A percentile compares a stretch with the other conserved stretches of the same genome.
phyloP scores from a whole-genome alignment of 2,113 vertebrate genomes.

The Xyliphius kryptos region DNA sequence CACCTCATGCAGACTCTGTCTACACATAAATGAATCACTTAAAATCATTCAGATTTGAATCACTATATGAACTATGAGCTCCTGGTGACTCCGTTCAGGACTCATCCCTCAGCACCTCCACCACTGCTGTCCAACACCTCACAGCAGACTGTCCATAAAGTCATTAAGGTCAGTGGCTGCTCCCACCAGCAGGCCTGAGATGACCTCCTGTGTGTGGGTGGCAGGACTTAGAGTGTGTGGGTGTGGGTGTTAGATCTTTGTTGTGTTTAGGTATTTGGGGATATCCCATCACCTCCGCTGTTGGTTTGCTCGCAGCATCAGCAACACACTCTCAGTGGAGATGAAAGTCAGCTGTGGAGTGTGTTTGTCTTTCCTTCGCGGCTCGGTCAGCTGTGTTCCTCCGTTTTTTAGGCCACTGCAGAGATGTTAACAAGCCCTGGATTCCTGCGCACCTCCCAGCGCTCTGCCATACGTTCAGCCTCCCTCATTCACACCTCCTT shows the following conservation, averaged over 20 bases:
- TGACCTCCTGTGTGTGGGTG: slow-evolving; percentile 66
- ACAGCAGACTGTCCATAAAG: too few relatives aligned
- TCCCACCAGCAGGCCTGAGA: slow-evolving; percentile 61
- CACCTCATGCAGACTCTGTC: too few relatives aligned
- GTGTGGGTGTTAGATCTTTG: slow-evolving; percentile 62
- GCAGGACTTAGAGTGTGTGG: slow-evolving; percentile 45
- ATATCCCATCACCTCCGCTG: slow-evolving; percentile 71
- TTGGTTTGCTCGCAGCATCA: slow-evolving; percentile 54
- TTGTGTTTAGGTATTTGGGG: slow-evolving; percentile 72
- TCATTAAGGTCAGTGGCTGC: too few relatives aligned
- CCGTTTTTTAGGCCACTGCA: slow-evolving; percentile 59
- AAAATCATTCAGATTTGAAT: too few relatives aligned
- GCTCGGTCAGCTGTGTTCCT: slow-evolving; percentile 58
- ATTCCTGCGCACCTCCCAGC: not conserved
- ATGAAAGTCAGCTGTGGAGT: slow-evolving; percentile 59
- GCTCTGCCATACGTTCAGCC: not conserved
- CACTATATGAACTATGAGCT: too few relatives aligned
- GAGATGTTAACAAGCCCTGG: slow-evolving; percentile 34
- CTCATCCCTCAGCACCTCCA: not conserved
- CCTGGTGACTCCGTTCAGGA: not conserved
- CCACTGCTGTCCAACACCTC: slow-evolving; percentile 46
- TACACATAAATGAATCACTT: too few relatives aligned
- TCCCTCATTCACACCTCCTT: not conserved
- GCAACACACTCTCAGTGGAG: slow-evolving; percentile 40
- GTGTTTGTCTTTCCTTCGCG: slow-evolving; percentile 69